phyloP scores from a whole-genome alignment of 2,888 invertebrate species.

The Luffia ferchaultella region DNA sequence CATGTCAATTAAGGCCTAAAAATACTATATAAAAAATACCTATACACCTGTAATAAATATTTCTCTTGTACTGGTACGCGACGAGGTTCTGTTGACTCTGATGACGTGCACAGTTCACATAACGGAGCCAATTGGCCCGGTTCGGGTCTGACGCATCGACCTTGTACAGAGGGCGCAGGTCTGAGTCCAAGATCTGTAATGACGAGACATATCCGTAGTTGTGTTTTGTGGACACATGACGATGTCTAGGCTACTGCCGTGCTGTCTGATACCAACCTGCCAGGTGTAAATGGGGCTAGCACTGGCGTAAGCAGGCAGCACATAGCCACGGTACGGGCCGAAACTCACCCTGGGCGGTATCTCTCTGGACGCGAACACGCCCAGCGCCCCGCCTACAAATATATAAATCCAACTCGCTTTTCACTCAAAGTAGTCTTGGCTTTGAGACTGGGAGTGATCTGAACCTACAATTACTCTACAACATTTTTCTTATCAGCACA shows the following conservation, averaged over 20 bases:
- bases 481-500: not conserved
- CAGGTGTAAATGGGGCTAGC: not conserved
- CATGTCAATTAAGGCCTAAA: too few relatives aligned
- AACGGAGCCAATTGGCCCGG: conserved; percentile 64
- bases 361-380: conserved; percentile 37
- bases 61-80: conserved; percentile 61
- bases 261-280: too few relatives aligned
- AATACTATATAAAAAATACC: too few relatives aligned
- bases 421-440: not conserved
- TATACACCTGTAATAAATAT: conserved; percentile 54
- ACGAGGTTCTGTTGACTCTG: conserved; percentile 60
- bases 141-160: conserved; percentile 46
- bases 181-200: not conserved
- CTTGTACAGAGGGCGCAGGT: conserved; percentile 13
- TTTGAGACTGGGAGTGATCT: too few relatives aligned
- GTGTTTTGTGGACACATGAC: too few relatives aligned
- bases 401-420: not conserved
- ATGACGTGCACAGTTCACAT: conserved; percentile 59
- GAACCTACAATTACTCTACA: not conserved
- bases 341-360: conserved; percentile 43
- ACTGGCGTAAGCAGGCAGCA: not conserved
- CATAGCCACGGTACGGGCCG: conserved; percentile 38
- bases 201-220: too few relatives aligned
- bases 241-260: too few relatives aligned
- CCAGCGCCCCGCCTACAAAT: conserved; percentile 35